Base-by-base conservation (phyloP, 2,888 invertebrate species). In the Oasisia sp. region DNA sequence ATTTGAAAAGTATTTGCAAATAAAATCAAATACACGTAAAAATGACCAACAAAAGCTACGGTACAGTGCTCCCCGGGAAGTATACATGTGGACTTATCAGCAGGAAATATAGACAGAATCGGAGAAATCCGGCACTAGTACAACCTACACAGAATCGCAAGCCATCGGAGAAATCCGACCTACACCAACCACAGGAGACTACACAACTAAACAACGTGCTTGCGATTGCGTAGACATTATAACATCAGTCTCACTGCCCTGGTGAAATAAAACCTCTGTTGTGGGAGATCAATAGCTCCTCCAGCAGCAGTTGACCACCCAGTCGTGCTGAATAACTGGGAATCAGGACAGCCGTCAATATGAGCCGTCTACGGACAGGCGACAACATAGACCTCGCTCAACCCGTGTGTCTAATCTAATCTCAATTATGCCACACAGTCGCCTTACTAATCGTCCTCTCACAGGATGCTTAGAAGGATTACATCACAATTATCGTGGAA, bases 391-490 rank as follows among this genome's bases (percentile, higher is more conserved):
- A 5, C 27, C 27, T 27, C 74, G 1, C 50, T 12, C 8, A 50
- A 50, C 50, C 50, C 27, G 27, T 27, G 27, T 38, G 27, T 74
- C 27, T 74, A 74, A 74, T 74, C 74, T 27, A 74, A 74, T 74
- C 74, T 74, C 74, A 74, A 74, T 74, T 74, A 74, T 74, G 74
- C 74, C 74, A 74, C 74, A 74, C 5, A 74, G 74, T n/a, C n/a
- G 74, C 74, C 74, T 74, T 7, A 74, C 27, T 74, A 74, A 74
- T 74, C 74, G n/a, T 27, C 19, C n/a, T 74, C 74, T 74, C 74
- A 19, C 19, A 74, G 27, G 74, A 19, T 74, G 74, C 74, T 74
- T 74, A n/a, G 74, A 14, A 74, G 74, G 74, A 74, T 74, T 74
- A 74, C 74, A 74, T 74, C 74, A 74, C 74, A 74, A 74, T 74